phyloP scores from a whole-genome alignment of 2,797 vertebrate genomes.

The Argentina silus region DNA sequence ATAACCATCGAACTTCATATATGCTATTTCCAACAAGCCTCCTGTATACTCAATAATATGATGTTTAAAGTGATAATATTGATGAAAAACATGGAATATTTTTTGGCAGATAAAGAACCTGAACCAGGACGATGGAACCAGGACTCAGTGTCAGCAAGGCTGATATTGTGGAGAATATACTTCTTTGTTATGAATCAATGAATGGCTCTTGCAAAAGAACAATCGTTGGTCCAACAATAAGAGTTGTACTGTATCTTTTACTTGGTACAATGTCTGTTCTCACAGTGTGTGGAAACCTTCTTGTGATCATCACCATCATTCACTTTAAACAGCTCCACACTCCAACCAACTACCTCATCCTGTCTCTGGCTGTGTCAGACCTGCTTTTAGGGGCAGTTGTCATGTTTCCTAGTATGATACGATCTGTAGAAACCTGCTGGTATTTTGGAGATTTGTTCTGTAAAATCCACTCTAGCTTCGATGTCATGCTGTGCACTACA shows the following conservation, averaged over 20 bases:
- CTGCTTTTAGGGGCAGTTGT: too few relatives aligned
- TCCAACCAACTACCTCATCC: not conserved
- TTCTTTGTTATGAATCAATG: too few relatives aligned
- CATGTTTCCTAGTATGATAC: too few relatives aligned
- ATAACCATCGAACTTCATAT: too few relatives aligned
- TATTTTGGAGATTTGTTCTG: too few relatives aligned
- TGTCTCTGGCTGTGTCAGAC: slow-evolving; percentile 63
- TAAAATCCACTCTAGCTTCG: too few relatives aligned
- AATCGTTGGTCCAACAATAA: not conserved
- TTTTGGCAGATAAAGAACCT: not conserved
- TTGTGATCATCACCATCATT: not conserved
- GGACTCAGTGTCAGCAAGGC: not conserved
- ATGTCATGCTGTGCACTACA: too few relatives aligned
- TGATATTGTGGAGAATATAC: too few relatives aligned
- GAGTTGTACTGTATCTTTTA: not conserved
- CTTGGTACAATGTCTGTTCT: not conserved
- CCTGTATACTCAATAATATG: not conserved
- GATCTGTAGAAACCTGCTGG: too few relatives aligned
- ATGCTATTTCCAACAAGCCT: not conserved
- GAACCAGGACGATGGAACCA: not conserved
- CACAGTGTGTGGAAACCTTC: slow-evolving; percentile 3
- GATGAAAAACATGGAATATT: not conserved
- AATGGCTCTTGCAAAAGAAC: not conserved
- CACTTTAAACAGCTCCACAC: slow-evolving; percentile 9
- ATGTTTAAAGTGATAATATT: not conserved